Percentiles rank a stretch among this genome's conserved stretches.
Evolutionary conservation across 2,797 vertebrate genomes (phyloP).

Genomic region (Enteromius viviparus): DNA sequence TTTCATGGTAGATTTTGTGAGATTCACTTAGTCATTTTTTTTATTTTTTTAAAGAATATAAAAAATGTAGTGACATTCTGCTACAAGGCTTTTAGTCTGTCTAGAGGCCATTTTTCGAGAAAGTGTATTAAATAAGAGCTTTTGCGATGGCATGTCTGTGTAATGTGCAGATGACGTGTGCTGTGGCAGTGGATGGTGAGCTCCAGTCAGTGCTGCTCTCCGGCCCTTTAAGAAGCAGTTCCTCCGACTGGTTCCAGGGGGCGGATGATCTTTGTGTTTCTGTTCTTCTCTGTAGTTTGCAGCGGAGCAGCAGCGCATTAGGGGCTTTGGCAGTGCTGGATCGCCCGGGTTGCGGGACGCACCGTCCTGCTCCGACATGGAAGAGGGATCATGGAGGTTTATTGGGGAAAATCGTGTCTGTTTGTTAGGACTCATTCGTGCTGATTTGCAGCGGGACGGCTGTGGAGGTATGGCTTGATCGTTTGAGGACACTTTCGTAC

Average conservation of each 20-base stretch:
- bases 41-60: neutral
- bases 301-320: conserved; percentile 47
- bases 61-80: neutral
- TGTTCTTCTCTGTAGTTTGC: conserved; percentile 45
- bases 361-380: conserved; percentile 43
- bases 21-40: neutral
- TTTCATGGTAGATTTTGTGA: neutral
- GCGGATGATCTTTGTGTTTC: conserved; percentile 58
- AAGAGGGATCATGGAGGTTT: conserved; percentile 34
- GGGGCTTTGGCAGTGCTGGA: conserved; percentile 47
- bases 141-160: conserved; percentile 9
- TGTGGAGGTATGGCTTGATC: conserved; percentile 49
- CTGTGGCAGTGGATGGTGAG: neutral
- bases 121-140: neutral
- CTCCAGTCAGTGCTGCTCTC: neutral
- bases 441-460: neutral
- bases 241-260: conserved; percentile 67
- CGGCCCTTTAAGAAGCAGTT: conserved; percentile 74
- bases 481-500: conserved; percentile 21
- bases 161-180: neutral
- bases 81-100: neutral
- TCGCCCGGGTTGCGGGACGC: conserved; percentile 52
- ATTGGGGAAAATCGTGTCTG: neutral
- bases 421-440: neutral
- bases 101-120: neutral